These are phyloP conservation scores for Andricus curvator DNA, from an alignment of 2,888 invertebrate species.

Conservation along the genomic window DNA sequence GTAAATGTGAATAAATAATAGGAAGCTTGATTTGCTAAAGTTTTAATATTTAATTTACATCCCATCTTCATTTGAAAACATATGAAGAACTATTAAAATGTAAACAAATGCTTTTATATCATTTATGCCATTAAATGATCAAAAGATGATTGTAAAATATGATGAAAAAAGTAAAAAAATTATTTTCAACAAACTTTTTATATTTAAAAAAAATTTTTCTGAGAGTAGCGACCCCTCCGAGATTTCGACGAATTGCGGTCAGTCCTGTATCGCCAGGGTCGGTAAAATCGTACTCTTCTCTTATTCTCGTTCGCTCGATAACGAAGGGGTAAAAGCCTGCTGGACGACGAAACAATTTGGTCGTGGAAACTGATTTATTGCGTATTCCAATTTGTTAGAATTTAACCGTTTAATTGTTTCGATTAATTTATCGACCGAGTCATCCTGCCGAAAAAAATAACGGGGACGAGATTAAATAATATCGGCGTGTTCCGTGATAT, in stretches of 20 bases:
- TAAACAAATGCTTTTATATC: neutral
- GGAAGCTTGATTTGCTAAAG: neutral
- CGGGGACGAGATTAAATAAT: constrained; percentile 5
- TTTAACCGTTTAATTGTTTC: constrained; percentile 71
- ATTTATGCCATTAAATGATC: no score
- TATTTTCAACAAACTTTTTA: neutral
- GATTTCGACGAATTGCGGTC: constrained; percentile 58
- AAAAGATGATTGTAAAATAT: neutral
- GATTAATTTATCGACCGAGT: constrained; percentile 61
- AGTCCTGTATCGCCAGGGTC: constrained; percentile 47
- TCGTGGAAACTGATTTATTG: constrained; percentile 61
- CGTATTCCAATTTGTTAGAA: constrained; percentile 68
- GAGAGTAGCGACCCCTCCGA: constrained; percentile 68
- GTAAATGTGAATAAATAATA: neutral
- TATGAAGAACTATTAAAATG: neutral
- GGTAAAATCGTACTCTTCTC: constrained; percentile 60
- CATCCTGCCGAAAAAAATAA: constrained; percentile 51
- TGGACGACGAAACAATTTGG: constrained; percentile 42
- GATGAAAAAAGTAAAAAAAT: neutral
- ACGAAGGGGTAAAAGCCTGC: constrained; percentile 52
- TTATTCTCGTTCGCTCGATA: constrained; percentile 29
- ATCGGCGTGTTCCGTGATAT: neutral
- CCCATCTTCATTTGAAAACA: neutral
- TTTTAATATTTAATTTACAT: neutral
- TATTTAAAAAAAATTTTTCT: constrained; percentile 47